Evolutionary conservation across 2,888 invertebrate genomes (phyloP).

Genomic region (Dorcus hopei): DNA sequence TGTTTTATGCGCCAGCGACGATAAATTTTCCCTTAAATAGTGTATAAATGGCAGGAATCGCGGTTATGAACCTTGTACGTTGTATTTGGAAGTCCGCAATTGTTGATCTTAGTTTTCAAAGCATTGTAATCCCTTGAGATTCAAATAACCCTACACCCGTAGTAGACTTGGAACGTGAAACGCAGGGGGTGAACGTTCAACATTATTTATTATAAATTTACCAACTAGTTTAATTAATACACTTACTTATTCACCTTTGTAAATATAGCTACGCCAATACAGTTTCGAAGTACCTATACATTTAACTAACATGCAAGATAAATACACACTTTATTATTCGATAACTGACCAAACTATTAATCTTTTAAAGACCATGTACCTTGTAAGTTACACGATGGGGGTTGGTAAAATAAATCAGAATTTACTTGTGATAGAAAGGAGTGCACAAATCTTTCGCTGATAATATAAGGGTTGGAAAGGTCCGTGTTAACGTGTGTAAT

Average conservation of each 20-base stretch:
- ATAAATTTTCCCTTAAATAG: conserved; percentile 26
- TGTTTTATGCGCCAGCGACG: conserved; percentile 29
- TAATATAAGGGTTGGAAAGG: conserved; percentile 37
- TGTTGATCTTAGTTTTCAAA: conserved; percentile 20
- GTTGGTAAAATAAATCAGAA: no score
- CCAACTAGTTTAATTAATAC: conserved; percentile 1
- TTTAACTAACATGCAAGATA: no score
- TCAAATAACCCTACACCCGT: no score
- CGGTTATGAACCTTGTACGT: conserved; percentile 9
- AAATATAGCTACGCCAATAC: no score
- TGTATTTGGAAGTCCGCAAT: conserved; percentile 3
- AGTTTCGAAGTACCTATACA: no score
- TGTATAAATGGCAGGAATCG: conserved; percentile 16
- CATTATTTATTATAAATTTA: neutral
- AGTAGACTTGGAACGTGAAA: no score
- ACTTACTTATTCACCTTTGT: neutral
- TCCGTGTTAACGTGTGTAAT: conserved; percentile 43
- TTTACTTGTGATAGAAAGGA: no score
- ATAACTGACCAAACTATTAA: no score
- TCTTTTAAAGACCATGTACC: no score
- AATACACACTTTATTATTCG: no score
- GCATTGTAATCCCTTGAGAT: conserved; percentile 10
- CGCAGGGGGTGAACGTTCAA: no score
- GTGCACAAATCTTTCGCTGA: conserved; percentile 29
- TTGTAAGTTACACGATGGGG: no score